A percentile compares a stretch with the other conserved stretches of the same genome.
These are phyloP conservation scores for Zele albiditarsus DNA, from an alignment of 2,888 invertebrate species.

Conservation along the genomic window DNA sequence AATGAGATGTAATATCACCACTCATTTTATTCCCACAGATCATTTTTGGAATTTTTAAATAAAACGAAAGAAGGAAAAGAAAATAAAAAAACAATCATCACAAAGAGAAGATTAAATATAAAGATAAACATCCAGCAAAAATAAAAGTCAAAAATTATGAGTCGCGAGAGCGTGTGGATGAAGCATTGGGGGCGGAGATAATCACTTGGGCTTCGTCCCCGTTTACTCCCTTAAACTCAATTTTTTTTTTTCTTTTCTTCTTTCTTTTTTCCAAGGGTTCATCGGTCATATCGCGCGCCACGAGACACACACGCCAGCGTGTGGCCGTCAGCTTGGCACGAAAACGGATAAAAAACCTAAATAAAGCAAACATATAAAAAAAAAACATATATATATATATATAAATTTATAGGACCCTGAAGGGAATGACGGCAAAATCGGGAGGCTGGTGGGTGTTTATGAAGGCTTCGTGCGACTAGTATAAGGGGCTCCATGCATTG, in stretches of 20 bases:
- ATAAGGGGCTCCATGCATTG: not conserved
- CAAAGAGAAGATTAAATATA: not conserved
- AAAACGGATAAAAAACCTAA: conserved; percentile 6
- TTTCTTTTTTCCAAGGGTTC: not conserved
- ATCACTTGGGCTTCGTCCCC: conserved; percentile 11
- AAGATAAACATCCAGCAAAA: conserved; percentile 9
- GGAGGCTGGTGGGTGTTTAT: conserved; percentile 56
- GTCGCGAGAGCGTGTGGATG: conserved; percentile 15
- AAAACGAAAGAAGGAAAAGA: not conserved
- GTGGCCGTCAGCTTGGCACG: not conserved
- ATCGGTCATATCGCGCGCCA: too few relatives aligned
- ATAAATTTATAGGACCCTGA: not conserved
- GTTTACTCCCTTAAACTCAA: not conserved
- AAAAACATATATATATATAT: not conserved
- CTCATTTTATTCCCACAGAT: not conserved
- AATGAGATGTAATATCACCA: not conserved
- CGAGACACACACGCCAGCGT: not conserved
- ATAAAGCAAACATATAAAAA: conserved; percentile 2
- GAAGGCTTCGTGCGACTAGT: conserved; percentile 37
- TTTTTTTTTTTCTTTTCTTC: not conserved
- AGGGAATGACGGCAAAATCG: conserved; percentile 69
- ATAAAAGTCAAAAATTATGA: conserved; percentile 23
- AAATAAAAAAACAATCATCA: not conserved
- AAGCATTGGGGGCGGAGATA: conserved; percentile 25
- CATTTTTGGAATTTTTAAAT: not conserved